Evolutionary conservation across 2,888 invertebrate species (phyloP).

Genomic region (Lysandra coridon): DNA sequence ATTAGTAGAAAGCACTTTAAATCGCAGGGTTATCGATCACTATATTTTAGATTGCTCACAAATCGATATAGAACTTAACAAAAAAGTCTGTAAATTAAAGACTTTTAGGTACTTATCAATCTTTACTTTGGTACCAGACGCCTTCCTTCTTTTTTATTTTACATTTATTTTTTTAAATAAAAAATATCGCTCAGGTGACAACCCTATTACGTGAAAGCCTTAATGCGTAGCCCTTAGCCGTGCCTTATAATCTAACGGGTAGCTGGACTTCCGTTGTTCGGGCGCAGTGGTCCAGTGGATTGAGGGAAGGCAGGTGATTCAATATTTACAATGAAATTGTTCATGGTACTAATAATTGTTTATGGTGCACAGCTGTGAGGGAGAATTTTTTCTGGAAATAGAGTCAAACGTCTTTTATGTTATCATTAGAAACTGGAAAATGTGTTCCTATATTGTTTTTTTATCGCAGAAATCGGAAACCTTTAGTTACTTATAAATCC

Average conservation of each 20-base stretch:
- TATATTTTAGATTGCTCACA: no score
- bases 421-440: no score
- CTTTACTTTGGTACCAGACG: not conserved
- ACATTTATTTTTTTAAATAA: not conserved
- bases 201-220: constrained; percentile 10
- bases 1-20: constrained; percentile 59
- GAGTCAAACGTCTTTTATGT: no score
- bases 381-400: no score
- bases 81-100: not conserved
- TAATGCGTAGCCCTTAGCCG: constrained; percentile 8
- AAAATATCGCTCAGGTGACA: not conserved
- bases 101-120: not conserved
- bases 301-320: not conserved
- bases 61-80: no score
- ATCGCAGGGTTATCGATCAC: not conserved
- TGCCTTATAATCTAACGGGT: constrained; percentile 11
- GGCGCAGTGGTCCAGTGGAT: not conserved
- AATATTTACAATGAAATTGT: not conserved
- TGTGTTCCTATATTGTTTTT: no score
- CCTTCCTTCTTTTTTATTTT: not conserved
- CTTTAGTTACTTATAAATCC: no score
- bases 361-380: no score
- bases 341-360: no score
- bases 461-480: no score
- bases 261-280: constrained; percentile 8